Conservation (phyloP, 92 coral and sea anemone species). For the Diadumene lineata region DNA sequence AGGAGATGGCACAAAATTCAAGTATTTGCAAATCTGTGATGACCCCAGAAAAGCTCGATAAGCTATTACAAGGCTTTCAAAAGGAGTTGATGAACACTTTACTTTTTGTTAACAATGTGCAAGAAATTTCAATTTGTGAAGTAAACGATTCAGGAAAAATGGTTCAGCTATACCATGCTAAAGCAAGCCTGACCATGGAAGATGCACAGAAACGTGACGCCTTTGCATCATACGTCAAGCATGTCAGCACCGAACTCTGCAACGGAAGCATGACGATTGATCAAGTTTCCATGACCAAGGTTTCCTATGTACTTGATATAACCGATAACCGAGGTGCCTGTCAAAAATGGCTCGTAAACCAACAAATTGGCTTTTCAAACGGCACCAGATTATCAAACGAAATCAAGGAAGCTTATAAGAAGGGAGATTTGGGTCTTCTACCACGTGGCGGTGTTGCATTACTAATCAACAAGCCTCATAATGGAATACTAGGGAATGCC, state of each 20-base stretch:
- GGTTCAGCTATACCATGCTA: slow-evolving; percentile 41
- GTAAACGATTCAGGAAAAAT: slow-evolving; percentile 20
- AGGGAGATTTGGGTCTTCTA: slow-evolving; percentile 68
- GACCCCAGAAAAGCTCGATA: slow-evolving; percentile 23
- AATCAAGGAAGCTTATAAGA: slow-evolving; percentile 30
- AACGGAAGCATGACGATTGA: slow-evolving; percentile 21
- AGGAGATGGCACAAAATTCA: slow-evolving; percentile 47
- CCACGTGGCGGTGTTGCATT: slow-evolving; percentile 94
- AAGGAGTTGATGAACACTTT: slow-evolving; percentile 61
- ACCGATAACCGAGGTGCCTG: slow-evolving; percentile 47
- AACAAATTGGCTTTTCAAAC: slow-evolving; percentile 64
- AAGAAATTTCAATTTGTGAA: slow-evolving; percentile 67
- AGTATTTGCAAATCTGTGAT: slow-evolving; percentile 35
- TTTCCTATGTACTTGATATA: slow-evolving; percentile 55
- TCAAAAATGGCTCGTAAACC: slow-evolving; percentile 77
- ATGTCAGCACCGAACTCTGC: slow-evolving; percentile 13
- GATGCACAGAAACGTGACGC: slow-evolving; percentile 56
- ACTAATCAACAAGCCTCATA: slow-evolving; percentile 11
- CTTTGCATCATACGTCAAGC: slow-evolving; percentile 38
- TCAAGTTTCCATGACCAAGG: slow-evolving; percentile 45
- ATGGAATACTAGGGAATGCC: slow-evolving; percentile 34
- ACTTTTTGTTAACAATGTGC: slow-evolving; percentile 71
- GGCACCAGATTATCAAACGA: slow-evolving; percentile 13
- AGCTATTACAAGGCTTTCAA: slow-evolving; percentile 53
- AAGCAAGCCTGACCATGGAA: slow-evolving; percentile 38